These are phyloP conservation scores for Manis crassicaudata DNA, from an alignment of 2,797 vertebrate genomes.

Conservation along the genomic window DNA sequence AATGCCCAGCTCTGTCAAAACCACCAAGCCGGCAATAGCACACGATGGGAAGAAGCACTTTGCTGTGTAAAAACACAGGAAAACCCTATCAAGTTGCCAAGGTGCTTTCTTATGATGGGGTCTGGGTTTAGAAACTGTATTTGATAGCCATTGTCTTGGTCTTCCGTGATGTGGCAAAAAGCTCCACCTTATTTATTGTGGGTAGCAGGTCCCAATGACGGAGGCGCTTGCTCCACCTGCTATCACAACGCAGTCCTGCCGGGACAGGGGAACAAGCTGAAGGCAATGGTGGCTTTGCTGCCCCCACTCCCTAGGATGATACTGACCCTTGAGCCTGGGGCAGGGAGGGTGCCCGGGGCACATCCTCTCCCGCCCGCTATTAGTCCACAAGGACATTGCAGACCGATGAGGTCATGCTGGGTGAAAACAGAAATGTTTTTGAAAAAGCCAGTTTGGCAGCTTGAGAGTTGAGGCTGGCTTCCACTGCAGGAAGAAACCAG, in stretches of 20 bases:
- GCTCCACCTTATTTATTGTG: neutral
- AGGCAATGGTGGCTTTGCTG: neutral
- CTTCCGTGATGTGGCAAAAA: slow-evolving; percentile 12
- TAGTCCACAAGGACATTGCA: slow-evolving; percentile 70
- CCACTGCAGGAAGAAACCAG: slow-evolving; percentile 54
- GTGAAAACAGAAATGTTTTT: slow-evolving; percentile 75
- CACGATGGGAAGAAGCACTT: neutral
- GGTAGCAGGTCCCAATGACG: neutral
- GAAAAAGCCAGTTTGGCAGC: slow-evolving; percentile 78
- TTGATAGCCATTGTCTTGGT: neutral
- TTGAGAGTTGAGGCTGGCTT: slow-evolving; percentile 45
- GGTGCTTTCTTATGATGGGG: neutral
- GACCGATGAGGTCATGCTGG: slow-evolving; percentile 72
- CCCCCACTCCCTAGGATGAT: neutral
- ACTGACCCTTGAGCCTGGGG: slow-evolving; percentile 31
- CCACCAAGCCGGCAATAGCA: neutral
- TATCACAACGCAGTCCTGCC: neutral
- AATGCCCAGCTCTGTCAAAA: neutral
- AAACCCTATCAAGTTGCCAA: slow-evolving; percentile 15
- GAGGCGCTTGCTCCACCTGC: neutral
- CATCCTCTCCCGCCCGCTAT: slow-evolving; percentile 53
- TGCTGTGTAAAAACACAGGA: neutral
- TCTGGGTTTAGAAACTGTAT: neutral
- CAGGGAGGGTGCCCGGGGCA: slow-evolving; percentile 60
- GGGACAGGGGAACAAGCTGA: neutral